Conservation (phyloP, 2,797 vertebrate species). For the Scolopax rusticola region DNA sequence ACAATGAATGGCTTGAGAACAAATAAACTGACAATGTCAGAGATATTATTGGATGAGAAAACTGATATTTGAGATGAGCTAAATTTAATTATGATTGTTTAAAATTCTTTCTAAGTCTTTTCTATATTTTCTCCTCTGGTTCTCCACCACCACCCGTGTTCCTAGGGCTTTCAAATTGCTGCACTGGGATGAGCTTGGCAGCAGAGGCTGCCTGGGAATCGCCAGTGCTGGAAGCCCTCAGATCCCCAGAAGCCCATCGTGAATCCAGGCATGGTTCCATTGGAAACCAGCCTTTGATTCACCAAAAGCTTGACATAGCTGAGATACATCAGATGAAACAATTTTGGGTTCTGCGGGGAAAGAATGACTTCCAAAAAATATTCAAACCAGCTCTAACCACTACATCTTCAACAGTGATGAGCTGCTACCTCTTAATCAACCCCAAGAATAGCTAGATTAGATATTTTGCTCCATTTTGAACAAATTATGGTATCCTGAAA, state of each 20-base stretch:
- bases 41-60: background rate
- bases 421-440: slow-evolving; percentile 5
- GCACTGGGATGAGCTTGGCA: background rate
- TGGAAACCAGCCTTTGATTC: slow-evolving; percentile 15
- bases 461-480: slow-evolving; percentile 3
- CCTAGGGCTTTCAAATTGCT: background rate
- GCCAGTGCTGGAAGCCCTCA: background rate
- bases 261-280: slow-evolving; percentile 27
- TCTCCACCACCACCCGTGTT: background rate
- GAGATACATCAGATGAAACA: slow-evolving; percentile 8
- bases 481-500: background rate
- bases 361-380: background rate
- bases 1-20: slow-evolving; percentile 46
- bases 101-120: background rate
- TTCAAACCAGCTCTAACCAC: background rate
- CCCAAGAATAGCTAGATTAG: background rate
- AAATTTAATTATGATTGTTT: background rate
- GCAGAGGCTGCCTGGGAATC: background rate
- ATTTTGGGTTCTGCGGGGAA: background rate
- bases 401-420: background rate
- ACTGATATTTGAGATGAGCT: slow-evolving; percentile 49
- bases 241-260: background rate
- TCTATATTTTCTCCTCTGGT: background rate
- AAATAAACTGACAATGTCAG: background rate
- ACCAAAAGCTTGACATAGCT: background rate